Base-by-base conservation (phyloP, 2,888 invertebrate species). In the Acanthosepion esculentum region DNA sequence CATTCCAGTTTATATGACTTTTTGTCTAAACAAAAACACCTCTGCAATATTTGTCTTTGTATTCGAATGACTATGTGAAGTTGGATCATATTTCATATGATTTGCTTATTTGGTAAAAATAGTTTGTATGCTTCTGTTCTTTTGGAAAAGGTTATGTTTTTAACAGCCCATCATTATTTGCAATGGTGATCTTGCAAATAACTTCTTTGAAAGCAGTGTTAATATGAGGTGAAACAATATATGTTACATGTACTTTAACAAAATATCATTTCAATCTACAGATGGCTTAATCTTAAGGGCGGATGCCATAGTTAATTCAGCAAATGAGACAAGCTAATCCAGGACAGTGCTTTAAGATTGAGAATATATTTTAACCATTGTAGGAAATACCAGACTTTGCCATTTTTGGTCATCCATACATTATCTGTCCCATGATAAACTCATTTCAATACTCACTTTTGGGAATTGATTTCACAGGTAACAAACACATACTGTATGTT, bases 251-350 rank as follows among this genome's bases (percentile, higher is more conserved):
- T 78, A 78, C 78, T 78, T 78, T 78, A 33, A 78, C n/a, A n/a
- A 78, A 78, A 78, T 78, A 78, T 78, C n/a, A 78, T 78, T 78
- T 78, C 78, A 78, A n/a, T 78, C n/a, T n/a, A n/a, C n/a, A 33
- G 4, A 33, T n/a, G 12, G 78, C n/a, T 78, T 33, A 10, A 33
- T n/a, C 12, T 59, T 59, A 55, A 55, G 55, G 20, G 55, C 20
- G 59, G 59, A 3, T 20, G 20, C 59, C 23, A 59, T 23, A 23
- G 59, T 6, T 59, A 12, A 50, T 50, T 50, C 15, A 20, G 23
- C 59, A 59, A 23, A 59, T 3, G 59, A 41, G 41, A 41, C 2
- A 41, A 41, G 41, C 41, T 41, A 41, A 41, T 41, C 41, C 41
- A 41, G 41, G 2, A 41, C 3, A 3, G 41, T 41, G 41, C 41